phyloP scores from a whole-genome alignment of 2,888 invertebrate species.

The Amphipyra tragopoginis region DNA sequence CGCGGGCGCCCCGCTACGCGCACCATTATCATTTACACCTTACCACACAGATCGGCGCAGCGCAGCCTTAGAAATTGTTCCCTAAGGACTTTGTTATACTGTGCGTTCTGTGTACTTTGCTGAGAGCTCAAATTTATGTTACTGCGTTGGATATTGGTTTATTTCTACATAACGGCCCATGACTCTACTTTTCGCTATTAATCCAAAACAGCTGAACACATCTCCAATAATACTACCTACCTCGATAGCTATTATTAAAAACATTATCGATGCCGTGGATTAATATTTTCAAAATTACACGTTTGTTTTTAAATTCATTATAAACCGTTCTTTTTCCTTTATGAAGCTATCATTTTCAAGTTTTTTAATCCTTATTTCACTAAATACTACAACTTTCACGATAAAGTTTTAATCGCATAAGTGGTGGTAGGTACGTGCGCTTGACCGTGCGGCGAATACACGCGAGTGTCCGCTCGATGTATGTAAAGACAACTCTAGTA shows the following conservation, averaged over 20 bases:
- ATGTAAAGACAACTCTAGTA: constrained; percentile 82
- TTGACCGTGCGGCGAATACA: constrained; percentile 59
- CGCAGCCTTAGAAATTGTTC: constrained; percentile 39
- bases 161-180: background rate
- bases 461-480: constrained; percentile 68
- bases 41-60: constrained; percentile 65
- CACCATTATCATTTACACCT: constrained; percentile 72
- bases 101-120: constrained; percentile 20
- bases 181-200: background rate
- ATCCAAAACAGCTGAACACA: background rate
- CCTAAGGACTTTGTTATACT: constrained; percentile 41
- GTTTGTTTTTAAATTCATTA: constrained; percentile 11
- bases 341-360: constrained; percentile 16
- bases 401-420: constrained; percentile 48
- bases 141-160: background rate
- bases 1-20: constrained; percentile 73
- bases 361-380: constrained; percentile 7
- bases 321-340: constrained; percentile 2
- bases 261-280: background rate
- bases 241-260: background rate
- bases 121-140: constrained; percentile 6
- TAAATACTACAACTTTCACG: constrained; percentile 18
- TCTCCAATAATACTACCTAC: background rate
- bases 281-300: constrained; percentile 13
- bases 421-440: constrained; percentile 35